These are phyloP conservation scores for Pelochelys cantorii DNA, from an alignment of 2,797 vertebrate species.

Conservation along the genomic window DNA sequence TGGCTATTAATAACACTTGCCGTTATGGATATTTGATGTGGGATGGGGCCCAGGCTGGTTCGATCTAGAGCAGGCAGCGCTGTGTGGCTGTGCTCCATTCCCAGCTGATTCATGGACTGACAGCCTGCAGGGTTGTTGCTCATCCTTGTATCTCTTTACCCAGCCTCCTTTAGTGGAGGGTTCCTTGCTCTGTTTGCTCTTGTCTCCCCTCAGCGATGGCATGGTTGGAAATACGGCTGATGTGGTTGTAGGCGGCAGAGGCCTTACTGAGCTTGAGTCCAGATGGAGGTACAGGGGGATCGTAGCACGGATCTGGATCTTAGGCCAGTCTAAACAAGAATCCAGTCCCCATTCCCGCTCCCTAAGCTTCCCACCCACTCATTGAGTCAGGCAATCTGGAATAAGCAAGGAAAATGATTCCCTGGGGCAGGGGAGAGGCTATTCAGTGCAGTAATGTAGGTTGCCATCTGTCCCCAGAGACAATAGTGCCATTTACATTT, in stretches of 20 bases:
- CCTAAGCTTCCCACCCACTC: background rate
- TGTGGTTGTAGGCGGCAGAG: background rate
- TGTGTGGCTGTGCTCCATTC: background rate
- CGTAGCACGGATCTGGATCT: background rate
- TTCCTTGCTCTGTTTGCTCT: background rate
- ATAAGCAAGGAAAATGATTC: background rate
- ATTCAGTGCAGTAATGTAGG: background rate
- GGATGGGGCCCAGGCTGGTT: background rate
- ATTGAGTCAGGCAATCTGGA: background rate
- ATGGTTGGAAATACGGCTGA: fast-evolving
- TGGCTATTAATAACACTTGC: background rate
- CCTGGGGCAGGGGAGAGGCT: fast-evolving
- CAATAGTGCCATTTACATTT: constrained; percentile 38
- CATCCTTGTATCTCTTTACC: background rate
- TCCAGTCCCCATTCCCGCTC: background rate
- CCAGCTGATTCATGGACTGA: background rate
- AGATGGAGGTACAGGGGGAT: background rate
- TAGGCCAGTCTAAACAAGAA: background rate
- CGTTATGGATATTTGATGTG: background rate
- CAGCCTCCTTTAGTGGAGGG: background rate
- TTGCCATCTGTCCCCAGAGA: constrained; percentile 41
- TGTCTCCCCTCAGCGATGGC: background rate
- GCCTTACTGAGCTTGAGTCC: background rate
- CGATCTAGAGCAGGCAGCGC: background rate
- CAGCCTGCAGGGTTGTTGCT: background rate